phyloP scores from a whole-genome alignment of 2,797 vertebrate genomes.

The Sandelia bainsii region DNA sequence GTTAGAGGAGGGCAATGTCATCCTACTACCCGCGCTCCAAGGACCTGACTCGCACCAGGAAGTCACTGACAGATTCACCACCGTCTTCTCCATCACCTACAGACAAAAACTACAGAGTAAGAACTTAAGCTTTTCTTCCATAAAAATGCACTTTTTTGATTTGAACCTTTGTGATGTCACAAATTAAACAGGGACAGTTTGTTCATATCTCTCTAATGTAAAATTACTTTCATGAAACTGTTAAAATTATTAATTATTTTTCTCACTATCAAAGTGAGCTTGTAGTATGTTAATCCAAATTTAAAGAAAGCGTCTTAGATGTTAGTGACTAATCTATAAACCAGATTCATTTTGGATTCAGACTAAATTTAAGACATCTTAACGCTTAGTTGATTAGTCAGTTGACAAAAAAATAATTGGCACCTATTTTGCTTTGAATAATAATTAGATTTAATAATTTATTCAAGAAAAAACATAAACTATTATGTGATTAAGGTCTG shows the following conservation, averaged over 20 bases:
- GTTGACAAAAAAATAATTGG: no score
- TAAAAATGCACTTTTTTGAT: not conserved
- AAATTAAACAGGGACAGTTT: not conserved
- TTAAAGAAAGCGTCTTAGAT: conserved; percentile 2
- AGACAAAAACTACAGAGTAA: conserved; percentile 96
- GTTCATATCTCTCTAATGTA: not conserved
- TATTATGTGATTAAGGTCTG: not conserved
- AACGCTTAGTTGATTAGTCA: no score
- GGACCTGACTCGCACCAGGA: conserved; percentile 92
- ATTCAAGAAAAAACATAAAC: not conserved
- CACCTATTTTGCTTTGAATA: not conserved
- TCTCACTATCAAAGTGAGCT: not conserved
- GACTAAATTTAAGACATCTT: not conserved
- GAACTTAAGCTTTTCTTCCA: conserved; percentile 59
- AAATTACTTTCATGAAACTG: no score
- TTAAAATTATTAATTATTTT: no score
- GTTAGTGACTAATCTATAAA: conserved; percentile 16
- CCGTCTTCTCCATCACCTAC: conserved; percentile 93
- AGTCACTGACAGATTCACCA: conserved; percentile 92
- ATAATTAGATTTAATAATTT: not conserved
- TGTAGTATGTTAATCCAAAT: not conserved
- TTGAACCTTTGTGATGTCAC: not conserved
- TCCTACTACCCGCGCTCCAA: conserved; percentile 92
- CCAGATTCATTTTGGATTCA: conserved; percentile 7
- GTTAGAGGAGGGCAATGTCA: conserved; percentile 86